Evolutionary conservation across 2,888 invertebrate species (phyloP), one percentile per base, ranked within the genome.

Genomic region (Oxyteleia sp.): DNA sequence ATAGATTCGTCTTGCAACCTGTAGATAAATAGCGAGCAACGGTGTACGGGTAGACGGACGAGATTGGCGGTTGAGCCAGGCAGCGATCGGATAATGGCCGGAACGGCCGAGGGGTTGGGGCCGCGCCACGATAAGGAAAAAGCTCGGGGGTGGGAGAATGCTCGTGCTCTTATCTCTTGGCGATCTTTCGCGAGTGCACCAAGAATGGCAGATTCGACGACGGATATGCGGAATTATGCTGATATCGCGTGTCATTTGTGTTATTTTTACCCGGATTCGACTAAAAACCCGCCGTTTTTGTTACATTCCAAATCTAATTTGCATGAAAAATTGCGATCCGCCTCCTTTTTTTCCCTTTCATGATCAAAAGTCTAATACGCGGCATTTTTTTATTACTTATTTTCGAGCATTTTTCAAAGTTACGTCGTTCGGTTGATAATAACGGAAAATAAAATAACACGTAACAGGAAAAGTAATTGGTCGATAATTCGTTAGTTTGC

Each of bases 111-210:
- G 75, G 75, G 76, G 84, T 76, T 47, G 82, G 84, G 63, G 84
- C 61, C 26, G 69, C 45, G 72, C 71, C 23, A 49, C 79, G 79
- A 74, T 78, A 81, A 79, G 82, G 71, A 75, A 84, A 74, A 81
- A 79, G 75, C 66, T 18, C 38, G 64, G 78, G 74, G 64, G 68
- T 64, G 86, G 86, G 86, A 87, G 88, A 86, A 86, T 87, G 88
- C 88, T 88, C 87, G 88, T 88, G 87, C 76, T 79, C 86, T 89
- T 89, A 92, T 91, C 91, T 90, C 85, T 88, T 86, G 86, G 84
- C 87, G 88, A 91, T 91, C 91, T 91, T 88, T 88, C 88, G 90
- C 90, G 89, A 90, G 88, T 89, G 88, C 89, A 88, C 89, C 89
- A 89, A 90, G 90, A 89, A 89, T 74, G 80, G 83, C 76, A 85